Conservation (phyloP, 1,140 invertebrate species). For the Carcinoscorpius rotundicauda region DNA sequence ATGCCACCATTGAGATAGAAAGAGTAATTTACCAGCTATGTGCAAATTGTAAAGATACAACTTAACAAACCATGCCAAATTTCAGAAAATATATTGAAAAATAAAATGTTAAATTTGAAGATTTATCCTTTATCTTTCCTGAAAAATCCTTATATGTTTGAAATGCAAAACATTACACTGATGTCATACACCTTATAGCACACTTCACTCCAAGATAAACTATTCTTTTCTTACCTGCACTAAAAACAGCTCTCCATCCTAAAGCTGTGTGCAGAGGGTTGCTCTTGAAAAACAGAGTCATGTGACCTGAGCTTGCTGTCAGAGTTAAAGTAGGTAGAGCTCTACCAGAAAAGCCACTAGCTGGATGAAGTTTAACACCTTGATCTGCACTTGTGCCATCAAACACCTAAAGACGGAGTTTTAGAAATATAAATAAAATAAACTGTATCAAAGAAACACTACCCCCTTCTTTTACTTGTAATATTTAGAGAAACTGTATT, state of each 20-base stretch:
- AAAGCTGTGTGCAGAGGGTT: slow-evolving; percentile 69
- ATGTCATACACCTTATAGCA: too few species aligned
- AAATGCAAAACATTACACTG: too few species aligned
- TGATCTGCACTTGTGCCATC: slow-evolving; percentile 9
- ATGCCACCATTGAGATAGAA: too few species aligned
- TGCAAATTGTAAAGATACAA: too few species aligned
- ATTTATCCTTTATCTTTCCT: too few species aligned
- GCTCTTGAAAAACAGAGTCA: slow-evolving; percentile 74
- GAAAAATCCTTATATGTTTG: too few species aligned
- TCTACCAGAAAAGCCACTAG: slow-evolving; percentile 70
- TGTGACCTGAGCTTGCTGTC: slow-evolving; percentile 86
- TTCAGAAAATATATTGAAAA: too few species aligned
- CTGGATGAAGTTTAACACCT: slow-evolving; percentile 76
- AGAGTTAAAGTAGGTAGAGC: slow-evolving; percentile 71
- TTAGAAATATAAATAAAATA: not conserved
- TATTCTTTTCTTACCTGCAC: slow-evolving; percentile 39
- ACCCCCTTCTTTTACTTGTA: not conserved
- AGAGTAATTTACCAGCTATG: too few species aligned
- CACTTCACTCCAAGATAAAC: not conserved
- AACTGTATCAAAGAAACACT: not conserved
- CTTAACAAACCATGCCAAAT: too few species aligned
- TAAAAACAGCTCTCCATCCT: slow-evolving; percentile 84
- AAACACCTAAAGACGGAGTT: slow-evolving; percentile 12
- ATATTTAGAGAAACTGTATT: not conserved
- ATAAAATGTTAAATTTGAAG: too few species aligned